Evolutionary conservation across 2,797 vertebrate species (phyloP).

Genomic region (Anisognathus igniventris): DNA sequence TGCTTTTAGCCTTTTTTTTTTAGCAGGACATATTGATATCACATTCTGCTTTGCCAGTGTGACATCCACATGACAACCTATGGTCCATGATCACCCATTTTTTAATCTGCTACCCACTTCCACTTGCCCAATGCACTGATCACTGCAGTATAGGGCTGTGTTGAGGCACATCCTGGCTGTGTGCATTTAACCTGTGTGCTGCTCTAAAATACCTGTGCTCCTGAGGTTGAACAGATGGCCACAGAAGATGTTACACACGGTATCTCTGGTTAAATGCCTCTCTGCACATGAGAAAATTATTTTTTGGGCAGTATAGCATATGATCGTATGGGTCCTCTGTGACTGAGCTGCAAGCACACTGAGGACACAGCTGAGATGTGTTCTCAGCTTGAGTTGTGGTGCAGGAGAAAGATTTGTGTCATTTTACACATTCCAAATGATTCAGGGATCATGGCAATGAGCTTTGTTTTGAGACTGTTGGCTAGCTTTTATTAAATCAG

Average conservation of each 20-base stretch:
- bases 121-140: not conserved
- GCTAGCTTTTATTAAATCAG: not conserved
- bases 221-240: conserved; percentile 24
- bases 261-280: conserved; percentile 8
- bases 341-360: not conserved
- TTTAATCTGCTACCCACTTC: not conserved
- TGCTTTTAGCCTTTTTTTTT: not conserved
- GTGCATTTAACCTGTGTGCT: not conserved
- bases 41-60: not conserved
- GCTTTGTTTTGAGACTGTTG: not conserved
- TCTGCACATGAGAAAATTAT: not conserved
- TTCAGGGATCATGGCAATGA: not conserved
- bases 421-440: not conserved
- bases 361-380: not conserved
- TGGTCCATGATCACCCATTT: not conserved
- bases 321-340: conserved; percentile 22
- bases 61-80: not conserved
- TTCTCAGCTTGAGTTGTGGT: not conserved
- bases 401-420: not conserved
- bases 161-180: fast-evolving
- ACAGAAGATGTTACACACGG: not conserved
- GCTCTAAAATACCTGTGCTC: conserved; percentile 41
- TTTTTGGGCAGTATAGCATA: conserved; percentile 27
- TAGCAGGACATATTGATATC: not conserved
- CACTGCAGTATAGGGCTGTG: not conserved